A percentile compares a stretch with the other conserved stretches of the same genome.
phyloP scores from a whole-genome alignment of 2,113 vertebrate genomes.

The Semicossyphus pulcher region DNA sequence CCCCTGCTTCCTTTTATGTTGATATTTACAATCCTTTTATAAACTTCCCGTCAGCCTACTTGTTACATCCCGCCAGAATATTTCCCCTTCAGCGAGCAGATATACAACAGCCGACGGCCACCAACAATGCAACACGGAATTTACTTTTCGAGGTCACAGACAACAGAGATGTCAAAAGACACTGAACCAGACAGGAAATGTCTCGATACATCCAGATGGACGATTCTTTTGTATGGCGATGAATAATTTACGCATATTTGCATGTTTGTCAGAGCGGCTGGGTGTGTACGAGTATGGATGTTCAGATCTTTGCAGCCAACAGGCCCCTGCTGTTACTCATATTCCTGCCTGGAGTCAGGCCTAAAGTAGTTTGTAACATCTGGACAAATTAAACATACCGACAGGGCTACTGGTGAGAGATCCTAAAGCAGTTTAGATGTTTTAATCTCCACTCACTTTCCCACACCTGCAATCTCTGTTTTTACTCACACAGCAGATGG shows the following conservation, averaged over 20 bases:
- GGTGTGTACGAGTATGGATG: slow-evolving; percentile 22
- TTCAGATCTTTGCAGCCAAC: neutral
- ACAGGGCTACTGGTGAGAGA: neutral
- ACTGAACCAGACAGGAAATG: slow-evolving; percentile 31
- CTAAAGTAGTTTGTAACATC: slow-evolving; percentile 20
- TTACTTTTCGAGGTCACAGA: neutral
- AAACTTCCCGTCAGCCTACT: slow-evolving; percentile 19
- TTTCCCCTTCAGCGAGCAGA: slow-evolving; percentile 30
- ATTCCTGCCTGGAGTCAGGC: neutral
- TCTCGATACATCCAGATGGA: slow-evolving; percentile 20
- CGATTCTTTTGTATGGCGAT: neutral
- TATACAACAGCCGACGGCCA: slow-evolving; percentile 13
- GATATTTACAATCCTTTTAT: slow-evolving; percentile 41
- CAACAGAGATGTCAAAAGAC: slow-evolving; percentile 20
- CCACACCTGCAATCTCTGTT: neutral
- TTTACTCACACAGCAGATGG: neutral
- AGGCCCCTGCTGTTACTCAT: neutral
- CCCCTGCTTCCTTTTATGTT: slow-evolving; percentile 30
- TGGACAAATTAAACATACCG: slow-evolving; percentile 5
- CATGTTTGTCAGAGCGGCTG: slow-evolving; percentile 21
- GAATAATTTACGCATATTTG: slow-evolving; percentile 42
- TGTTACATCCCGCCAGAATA: slow-evolving; percentile 36
- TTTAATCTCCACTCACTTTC: neutral
- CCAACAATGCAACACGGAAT: slow-evolving; percentile 9
- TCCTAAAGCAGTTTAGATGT: neutral